Evolutionary conservation across 2,113 vertebrate genomes (phyloP), one percentile per base, ranked within the genome.

Genomic region (Archocentrus centrarchus): DNA sequence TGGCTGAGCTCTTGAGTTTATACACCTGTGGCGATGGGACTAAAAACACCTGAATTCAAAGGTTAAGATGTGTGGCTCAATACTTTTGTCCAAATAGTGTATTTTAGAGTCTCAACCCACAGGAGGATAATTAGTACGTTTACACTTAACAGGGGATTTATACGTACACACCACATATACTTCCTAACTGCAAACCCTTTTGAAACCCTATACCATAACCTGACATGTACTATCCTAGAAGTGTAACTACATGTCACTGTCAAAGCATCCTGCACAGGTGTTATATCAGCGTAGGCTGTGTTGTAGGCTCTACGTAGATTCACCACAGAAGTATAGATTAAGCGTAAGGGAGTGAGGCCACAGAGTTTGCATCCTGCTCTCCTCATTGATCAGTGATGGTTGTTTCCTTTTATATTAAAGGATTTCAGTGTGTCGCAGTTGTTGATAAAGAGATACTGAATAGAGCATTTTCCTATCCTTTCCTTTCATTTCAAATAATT

Each of bases 101-200:
- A 86, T 70, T 82, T 79, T 68, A 62, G 55, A 80, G 35, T 58
- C 37, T 47, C 62, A 81, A 70, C 61, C 80, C 79, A 82, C 88
- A 20, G 44, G 81, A 64, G 80, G 55, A 27, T 76, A 85, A 68
- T 80, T 11, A 85, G 78, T 62, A 24, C 61, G 82, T 70, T 91
- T 68, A 86, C 80, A 81, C 75, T 68, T 70, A 30, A 37, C 24
- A 44, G 68, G 41, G 64, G 64, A 50, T 30, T 70, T 0, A 50
- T 70, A 18, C 41, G 18, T 4, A 17, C 44, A 70, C 6, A 20
- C 15, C 27, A 44, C n/a, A 70, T 44, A 44, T 70, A 70, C 66
- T 11, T 30, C 27, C 9, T 70, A 70, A 70, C 41, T 5, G 1
- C 41, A 50, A 24, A 50, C 41, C 66, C 66, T 70, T 70, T 30